These are phyloP conservation scores for Prionace glauca DNA, from an alignment of 2,797 vertebrate species.

Conservation along the genomic window DNA sequence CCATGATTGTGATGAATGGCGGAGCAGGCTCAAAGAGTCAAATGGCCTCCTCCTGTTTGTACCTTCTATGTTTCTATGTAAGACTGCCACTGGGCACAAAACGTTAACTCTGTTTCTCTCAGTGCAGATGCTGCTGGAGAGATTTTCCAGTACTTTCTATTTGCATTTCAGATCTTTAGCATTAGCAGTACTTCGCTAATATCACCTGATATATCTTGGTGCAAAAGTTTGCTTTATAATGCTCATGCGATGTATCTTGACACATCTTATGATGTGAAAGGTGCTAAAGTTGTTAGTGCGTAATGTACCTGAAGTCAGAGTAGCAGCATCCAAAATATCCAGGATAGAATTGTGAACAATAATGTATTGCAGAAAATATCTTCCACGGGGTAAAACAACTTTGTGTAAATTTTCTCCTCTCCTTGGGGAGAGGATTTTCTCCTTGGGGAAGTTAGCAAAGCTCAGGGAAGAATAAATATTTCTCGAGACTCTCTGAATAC, in stretches of 20 bases:
- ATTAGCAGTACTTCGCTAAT: no score
- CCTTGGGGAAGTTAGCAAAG: background rate
- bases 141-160: no score
- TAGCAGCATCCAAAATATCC: background rate
- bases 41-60: no score
- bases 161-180: no score
- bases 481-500: background rate
- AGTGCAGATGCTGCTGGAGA: no score
- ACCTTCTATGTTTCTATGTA: no score
- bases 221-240: background rate
- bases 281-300: background rate
- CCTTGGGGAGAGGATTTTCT: no score
- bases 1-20: no score
- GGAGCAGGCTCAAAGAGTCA: no score
- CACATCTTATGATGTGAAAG: background rate
- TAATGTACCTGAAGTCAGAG: background rate
- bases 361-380: background rate
- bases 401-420: background rate
- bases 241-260: background rate
- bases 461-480: background rate
- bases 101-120: no score
- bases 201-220: no score
- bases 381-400: background rate
- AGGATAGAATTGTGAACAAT: background rate
- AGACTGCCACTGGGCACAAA: no score